Evolutionary conservation across 2,888 invertebrate species (phyloP), one percentile per base, ranked within the genome.

Genomic region (Sphaerophoria taeniata): DNA sequence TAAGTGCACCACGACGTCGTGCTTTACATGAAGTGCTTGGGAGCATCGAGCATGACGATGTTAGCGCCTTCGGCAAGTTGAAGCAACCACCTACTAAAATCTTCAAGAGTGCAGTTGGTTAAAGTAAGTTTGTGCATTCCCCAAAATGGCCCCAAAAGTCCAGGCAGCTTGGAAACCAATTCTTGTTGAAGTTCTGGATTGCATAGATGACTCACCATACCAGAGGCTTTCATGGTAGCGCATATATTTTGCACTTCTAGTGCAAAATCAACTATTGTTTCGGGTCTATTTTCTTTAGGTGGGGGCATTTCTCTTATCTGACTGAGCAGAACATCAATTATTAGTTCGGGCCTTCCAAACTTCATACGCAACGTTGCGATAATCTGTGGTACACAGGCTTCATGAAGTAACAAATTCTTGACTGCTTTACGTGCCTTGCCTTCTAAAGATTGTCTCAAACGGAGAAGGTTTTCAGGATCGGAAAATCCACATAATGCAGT

Each of bases 221-320:
- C 67, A 9, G 53, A 71, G 14, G 78, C 69, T 63, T 87, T 80
- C 58, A 86, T 83, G 9, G 87, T 78, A 4, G 80, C 78, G 36
- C 77, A 73, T 34, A 83, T 70, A 16, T 78, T 87, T 76, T 87
- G 83, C 12, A 87, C 79, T 24, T 65, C 79, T 6, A 87, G 31
- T 12, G 82, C 82, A 4, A 58, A 58, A 33, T 79, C 47, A n/a
- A 83, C 70, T 4, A 83, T 39, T n/a, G 60, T 58, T 69, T 87
- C 78, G 3, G 75, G 47, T 11, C 55, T 49, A 11, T 49, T 63
- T 63, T 53, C 73, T 9, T 56, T 63, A 51, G 56, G 69, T 6
- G 72, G 33, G 1, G 58, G 2, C 58, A 39, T 39, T 9, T 60
- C 39, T 16, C 24, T 60, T n/a, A 39, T 39, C 14, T 31, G 78